A percentile compares a stretch with the other conserved stretches of the same genome.
phyloP scores from a whole-genome alignment of 2,113 vertebrate genomes.

The Catagonus wagneri region DNA sequence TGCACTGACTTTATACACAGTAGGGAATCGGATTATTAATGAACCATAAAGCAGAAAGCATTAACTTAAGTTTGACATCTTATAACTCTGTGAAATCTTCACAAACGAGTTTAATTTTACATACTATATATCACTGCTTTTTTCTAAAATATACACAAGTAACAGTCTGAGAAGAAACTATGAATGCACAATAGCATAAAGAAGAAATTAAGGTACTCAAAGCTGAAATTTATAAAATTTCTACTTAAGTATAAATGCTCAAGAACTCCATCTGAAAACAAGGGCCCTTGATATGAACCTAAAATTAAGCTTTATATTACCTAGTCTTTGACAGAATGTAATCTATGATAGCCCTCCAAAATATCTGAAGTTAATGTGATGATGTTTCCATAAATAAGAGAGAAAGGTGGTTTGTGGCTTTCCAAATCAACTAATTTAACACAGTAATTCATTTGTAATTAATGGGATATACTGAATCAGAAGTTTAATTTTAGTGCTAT shows the following conservation, averaged over 20 bases:
- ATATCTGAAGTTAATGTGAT: neutral
- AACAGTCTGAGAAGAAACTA: constrained; percentile 8
- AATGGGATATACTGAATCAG: neutral
- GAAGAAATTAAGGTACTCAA: constrained; percentile 28
- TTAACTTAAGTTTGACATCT: neutral
- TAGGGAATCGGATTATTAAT: constrained; percentile 22
- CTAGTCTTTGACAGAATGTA: neutral
- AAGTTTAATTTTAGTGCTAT: constrained; percentile 23
- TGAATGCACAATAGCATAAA: neutral
- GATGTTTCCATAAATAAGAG: neutral
- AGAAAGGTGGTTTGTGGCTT: neutral
- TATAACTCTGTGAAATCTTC: constrained; percentile 9
- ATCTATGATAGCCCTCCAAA: neutral
- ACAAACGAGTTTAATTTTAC: constrained; percentile 54
- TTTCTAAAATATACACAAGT: constrained; percentile 28
- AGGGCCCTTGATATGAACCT: neutral
- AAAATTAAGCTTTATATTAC: constrained; percentile 25
- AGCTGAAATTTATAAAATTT: constrained; percentile 2
- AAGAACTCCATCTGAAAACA: constrained; percentile 1
- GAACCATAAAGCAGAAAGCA: constrained; percentile 39
- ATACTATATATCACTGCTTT: neutral
- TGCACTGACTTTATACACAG: neutral
- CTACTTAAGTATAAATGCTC: neutral
- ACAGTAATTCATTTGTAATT: neutral
- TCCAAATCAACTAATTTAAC: neutral